Evolutionary conservation across 2,113 vertebrate genomes (phyloP).

Genomic region (Archocentrus centrarchus): DNA sequence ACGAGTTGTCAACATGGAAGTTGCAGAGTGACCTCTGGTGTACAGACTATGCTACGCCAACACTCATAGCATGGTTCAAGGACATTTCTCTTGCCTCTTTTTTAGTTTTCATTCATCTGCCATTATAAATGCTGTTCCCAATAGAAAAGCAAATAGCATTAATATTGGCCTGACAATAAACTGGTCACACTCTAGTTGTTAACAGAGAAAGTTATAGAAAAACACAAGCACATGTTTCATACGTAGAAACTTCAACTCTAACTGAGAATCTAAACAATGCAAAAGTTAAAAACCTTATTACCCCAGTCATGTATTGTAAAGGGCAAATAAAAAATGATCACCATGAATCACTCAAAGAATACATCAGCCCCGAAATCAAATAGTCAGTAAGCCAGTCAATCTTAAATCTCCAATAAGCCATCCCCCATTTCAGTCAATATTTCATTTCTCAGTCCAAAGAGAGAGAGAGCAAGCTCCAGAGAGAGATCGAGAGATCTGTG

Average conservation of each 20-base stretch:
- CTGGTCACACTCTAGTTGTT: not conserved
- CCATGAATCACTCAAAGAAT: constrained; percentile 10
- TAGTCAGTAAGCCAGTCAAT: constrained; percentile 1
- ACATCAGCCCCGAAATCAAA: constrained; percentile 30
- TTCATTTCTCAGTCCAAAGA: constrained; percentile 15
- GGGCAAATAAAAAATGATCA: constrained; percentile 12
- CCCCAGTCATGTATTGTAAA: not conserved
- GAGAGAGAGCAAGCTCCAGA: not conserved
- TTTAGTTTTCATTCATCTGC: not conserved
- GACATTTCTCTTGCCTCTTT: not conserved
- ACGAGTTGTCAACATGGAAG: too few species aligned
- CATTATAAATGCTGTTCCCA: not conserved
- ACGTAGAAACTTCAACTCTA: not conserved
- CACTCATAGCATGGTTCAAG: not conserved
- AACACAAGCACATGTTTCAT: too few species aligned
- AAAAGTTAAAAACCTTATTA: not conserved
- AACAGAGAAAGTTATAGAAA: not conserved
- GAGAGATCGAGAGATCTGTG: constrained; percentile 7
- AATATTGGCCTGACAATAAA: not conserved
- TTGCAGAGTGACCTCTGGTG: too few species aligned
- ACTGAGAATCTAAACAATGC: not conserved
- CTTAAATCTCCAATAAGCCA: constrained; percentile 18
- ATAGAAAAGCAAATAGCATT: not conserved
- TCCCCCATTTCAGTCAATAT: constrained; percentile 5
- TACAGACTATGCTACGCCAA: not conserved